Conservation (phyloP, 2,797 vertebrate species). For the Phrynocephalus vlangalii region DNA sequence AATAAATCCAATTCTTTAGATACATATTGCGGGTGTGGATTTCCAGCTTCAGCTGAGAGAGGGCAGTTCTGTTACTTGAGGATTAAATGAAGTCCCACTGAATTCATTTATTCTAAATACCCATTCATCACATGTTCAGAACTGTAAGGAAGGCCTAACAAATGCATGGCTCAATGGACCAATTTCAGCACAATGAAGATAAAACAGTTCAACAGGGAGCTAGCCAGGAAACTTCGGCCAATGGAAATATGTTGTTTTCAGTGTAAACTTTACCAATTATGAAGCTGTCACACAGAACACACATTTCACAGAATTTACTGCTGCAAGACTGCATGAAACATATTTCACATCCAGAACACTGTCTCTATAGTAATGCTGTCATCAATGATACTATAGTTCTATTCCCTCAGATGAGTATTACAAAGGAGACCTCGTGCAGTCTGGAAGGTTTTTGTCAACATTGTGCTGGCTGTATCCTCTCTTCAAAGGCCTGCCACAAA, state of each 20-base stretch:
- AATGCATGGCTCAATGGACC: constrained; percentile 9
- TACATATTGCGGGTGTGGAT: neutral
- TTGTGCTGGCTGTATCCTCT: neutral
- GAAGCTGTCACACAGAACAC: constrained; percentile 13
- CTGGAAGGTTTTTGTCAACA: neutral
- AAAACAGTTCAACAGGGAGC: neutral
- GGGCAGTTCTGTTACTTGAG: too few species aligned
- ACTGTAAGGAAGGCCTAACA: fast-evolving
- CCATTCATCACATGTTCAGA: neutral
- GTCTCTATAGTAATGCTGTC: constrained; percentile 17
- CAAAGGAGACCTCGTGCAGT: neutral
- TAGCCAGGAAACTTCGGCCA: neutral
- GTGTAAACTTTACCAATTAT: neutral
- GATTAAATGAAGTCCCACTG: neutral
- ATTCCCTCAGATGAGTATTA: constrained; percentile 14
- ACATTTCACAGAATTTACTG: constrained; percentile 21
- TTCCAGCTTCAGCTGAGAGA: too few species aligned
- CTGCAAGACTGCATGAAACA: constrained; percentile 17
- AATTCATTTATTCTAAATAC: constrained; percentile 1
- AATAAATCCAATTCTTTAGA: neutral
- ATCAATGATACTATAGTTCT: constrained; percentile 1
- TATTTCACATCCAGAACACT: neutral
- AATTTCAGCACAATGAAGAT: neutral
- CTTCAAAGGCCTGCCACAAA: constrained; percentile 6
- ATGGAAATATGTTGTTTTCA: constrained; percentile 2